These are phyloP conservation scores for Valencia hispanica DNA, from an alignment of 2,797 vertebrate species.

Conservation along the genomic window DNA sequence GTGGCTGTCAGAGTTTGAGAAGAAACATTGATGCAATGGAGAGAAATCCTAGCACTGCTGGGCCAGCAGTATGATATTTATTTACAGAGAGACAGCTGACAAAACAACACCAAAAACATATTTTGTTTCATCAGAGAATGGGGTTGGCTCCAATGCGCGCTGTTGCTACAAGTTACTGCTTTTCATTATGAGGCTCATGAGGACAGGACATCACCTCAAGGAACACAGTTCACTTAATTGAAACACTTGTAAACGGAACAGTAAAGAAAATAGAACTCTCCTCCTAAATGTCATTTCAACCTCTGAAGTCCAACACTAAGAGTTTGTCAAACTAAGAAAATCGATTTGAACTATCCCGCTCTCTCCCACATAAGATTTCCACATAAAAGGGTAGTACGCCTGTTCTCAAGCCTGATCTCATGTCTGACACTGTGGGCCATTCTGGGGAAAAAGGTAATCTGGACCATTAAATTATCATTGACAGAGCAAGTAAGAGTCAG, in stretches of 20 bases:
- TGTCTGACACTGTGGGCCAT: conserved; percentile 37
- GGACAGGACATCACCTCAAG: conserved; percentile 52
- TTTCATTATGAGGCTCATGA: conserved; percentile 39
- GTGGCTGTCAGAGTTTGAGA: conserved; percentile 63
- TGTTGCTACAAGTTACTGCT: conserved; percentile 47
- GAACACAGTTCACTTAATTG: conserved; percentile 71
- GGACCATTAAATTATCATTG: conserved; percentile 69
- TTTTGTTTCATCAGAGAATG: conserved; percentile 59
- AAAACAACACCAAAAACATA: conserved; percentile 56
- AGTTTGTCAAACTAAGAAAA: conserved; percentile 73
- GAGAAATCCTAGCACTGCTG: too few species aligned
- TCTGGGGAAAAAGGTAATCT: conserved; percentile 52
- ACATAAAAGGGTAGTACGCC: conserved; percentile 20
- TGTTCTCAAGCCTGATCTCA: conserved; percentile 22
- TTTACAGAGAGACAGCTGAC: conserved; percentile 67
- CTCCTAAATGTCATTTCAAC: conserved; percentile 71
- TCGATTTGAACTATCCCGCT: conserved; percentile 55
- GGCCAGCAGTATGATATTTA: conserved; percentile 59
- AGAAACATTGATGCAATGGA: conserved; percentile 70
- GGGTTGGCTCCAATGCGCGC: conserved; percentile 43
- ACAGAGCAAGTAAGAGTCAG: conserved; percentile 45
- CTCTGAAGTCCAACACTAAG: conserved; percentile 43
- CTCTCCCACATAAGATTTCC: conserved; percentile 26
- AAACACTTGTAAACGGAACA: conserved; percentile 66
- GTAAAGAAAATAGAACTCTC: conserved; percentile 57